A percentile compares a stretch with the other conserved stretches of the same genome.
phyloP scores from a whole-genome alignment of 2,797 vertebrate genomes.

The Peromyscus melanophrys region DNA sequence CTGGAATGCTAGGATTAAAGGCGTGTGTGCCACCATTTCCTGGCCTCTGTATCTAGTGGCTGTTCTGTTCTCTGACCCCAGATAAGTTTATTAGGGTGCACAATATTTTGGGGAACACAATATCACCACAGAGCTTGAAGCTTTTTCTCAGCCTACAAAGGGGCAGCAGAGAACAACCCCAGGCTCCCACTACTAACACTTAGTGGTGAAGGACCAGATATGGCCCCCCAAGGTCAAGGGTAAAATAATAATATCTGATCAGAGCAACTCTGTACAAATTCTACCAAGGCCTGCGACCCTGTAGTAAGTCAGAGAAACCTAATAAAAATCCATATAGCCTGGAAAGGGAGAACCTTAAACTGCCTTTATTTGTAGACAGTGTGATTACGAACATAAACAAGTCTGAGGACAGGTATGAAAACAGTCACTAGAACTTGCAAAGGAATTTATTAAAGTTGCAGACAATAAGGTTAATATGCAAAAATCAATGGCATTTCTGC shows the following conservation, averaged over 20 bases:
- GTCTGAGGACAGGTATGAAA: conserved; percentile 10
- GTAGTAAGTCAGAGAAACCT: neutral
- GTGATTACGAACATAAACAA: neutral
- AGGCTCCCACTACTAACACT: neutral
- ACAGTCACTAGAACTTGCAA: neutral
- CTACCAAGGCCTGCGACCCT: neutral
- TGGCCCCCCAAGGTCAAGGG: neutral
- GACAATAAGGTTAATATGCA: conserved; percentile 1
- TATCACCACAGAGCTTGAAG: neutral
- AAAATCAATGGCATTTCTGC: conserved; percentile 54
- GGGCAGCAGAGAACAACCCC: neutral
- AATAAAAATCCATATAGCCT: neutral
- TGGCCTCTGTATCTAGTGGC: too few relatives aligned
- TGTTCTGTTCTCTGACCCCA: too few relatives aligned
- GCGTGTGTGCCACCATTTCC: too few relatives aligned
- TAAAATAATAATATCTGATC: neutral
- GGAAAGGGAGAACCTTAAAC: neutral
- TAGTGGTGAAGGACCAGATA: neutral
- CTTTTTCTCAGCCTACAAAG: neutral
- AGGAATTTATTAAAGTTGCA: conserved; percentile 26
- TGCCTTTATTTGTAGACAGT: neutral
- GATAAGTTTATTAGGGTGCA: too few relatives aligned
- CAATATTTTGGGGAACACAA: too few relatives aligned
- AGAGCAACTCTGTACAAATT: neutral
- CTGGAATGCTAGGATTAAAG: too few relatives aligned